Evolutionary conservation across 2,797 vertebrate genomes (phyloP).

Genomic region (Sitta carolinensis): DNA sequence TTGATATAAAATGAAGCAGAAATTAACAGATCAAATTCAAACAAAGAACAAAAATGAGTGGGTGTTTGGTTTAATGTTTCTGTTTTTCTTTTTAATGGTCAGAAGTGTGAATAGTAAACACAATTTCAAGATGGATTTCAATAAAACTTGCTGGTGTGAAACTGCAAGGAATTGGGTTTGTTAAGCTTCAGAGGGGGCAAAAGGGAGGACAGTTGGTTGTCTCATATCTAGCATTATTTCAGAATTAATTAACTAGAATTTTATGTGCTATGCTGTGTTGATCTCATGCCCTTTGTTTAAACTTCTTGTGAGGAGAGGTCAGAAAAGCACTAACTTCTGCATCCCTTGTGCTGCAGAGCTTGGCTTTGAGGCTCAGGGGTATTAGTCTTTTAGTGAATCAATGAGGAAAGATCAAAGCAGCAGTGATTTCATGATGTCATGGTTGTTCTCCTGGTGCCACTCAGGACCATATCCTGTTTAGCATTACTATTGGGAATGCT

Average conservation of each 20-base stretch:
- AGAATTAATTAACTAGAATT: background rate
- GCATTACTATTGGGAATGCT: background rate
- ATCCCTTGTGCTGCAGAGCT: background rate
- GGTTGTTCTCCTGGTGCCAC: background rate
- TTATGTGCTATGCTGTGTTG: background rate
- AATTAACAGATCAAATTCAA: background rate
- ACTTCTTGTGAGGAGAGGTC: background rate
- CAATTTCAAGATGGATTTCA: background rate
- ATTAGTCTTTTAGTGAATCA: background rate
- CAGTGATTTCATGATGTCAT: background rate
- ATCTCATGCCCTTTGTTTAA: background rate
- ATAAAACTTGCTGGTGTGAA: background rate
- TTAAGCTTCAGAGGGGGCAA: accelerated
- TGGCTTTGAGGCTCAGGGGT: background rate
- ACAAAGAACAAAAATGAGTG: background rate
- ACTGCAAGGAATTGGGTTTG: background rate
- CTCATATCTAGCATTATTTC: background rate
- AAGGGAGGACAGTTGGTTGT: background rate
- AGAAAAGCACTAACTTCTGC: background rate
- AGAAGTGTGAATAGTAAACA: background rate
- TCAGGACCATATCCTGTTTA: background rate
- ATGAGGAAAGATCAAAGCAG: background rate
- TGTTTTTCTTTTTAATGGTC: background rate
- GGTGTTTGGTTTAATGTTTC: background rate
- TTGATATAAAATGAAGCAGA: background rate